Evolutionary conservation across 1,140 invertebrate species (phyloP), one percentile per base, ranked within the genome.

Genomic region (Diorhabda elongata): DNA sequence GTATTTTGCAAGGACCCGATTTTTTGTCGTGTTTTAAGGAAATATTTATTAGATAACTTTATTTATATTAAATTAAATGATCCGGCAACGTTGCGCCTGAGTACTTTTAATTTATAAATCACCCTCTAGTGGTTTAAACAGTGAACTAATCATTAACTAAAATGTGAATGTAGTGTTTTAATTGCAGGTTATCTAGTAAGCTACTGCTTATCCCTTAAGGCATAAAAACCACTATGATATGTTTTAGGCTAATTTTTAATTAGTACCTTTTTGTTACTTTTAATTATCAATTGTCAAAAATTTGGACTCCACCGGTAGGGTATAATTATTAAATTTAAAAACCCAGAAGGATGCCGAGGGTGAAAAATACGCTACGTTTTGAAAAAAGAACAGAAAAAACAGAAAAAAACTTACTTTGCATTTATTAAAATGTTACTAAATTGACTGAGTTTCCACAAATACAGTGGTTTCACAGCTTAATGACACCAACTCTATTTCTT

Each of bases 241-340:
- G 69, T 73, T 65, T 76, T 75, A 76, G 72, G 74, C 63, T 75
- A 76, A 76, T 75, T 76, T 72, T 72, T 76, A 76, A 76, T 75
- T 74, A 58, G 47, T 68, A 72, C 69, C 72, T 72, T 68, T 68
- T 61, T 67, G 11, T 58, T 63, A 42, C 61, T 68, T 71, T 67
- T 73, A 73, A 73, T 73, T 73, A 42, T 64, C 58, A 5, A 67
- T 43, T 67, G 66, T 67, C 66, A 47, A 61, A 61, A 47, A 47
- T 60, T 60, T 42, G 8, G 57, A 42, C 59, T 52, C 45, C 58
- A 4, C n/a, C 64, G 52, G 64, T 58, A 42, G 58, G 26, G 41
- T 45, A 44, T 56, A 57, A 65, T 65, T 65, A 65, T 56, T 52
- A 52, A 52, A 52, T 52, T 6, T 8, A 52, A 52, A 3, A 52